Evolutionary conservation across 1,140 invertebrate species (phyloP).

Genomic region (Drosophila hydei): DNA sequence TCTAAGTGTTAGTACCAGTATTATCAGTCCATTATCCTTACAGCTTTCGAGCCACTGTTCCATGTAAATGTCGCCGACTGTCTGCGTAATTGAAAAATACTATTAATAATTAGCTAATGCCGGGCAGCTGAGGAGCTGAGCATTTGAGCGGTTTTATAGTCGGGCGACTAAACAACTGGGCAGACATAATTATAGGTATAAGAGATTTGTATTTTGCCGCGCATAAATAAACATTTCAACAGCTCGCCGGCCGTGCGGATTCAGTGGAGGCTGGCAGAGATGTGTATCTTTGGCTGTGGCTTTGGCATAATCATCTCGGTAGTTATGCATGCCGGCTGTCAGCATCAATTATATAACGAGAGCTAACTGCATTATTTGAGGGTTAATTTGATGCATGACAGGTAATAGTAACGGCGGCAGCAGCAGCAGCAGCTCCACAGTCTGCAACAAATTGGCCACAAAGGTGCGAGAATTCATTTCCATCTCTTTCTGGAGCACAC

Average conservation of each 20-base stretch:
- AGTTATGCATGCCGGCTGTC: constrained; percentile 56
- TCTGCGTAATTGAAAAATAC: constrained; percentile 77
- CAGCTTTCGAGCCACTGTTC: constrained; percentile 43
- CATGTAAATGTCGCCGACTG: constrained; percentile 65
- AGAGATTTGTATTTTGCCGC: constrained; percentile 36
- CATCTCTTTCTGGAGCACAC: constrained; percentile 21
- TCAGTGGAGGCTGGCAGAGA: constrained; percentile 1
- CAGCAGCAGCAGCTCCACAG: constrained; percentile 27
- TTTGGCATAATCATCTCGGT: constrained; percentile 40
- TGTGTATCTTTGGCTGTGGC: constrained; percentile 3
- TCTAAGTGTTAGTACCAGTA: background rate
- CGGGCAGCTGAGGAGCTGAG: constrained; percentile 9
- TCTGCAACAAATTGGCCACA: constrained; percentile 66
- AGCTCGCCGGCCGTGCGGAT: constrained; percentile 1
- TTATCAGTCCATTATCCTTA: background rate
- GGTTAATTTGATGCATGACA: constrained; percentile 73
- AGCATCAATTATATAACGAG: constrained; percentile 72
- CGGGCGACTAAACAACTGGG: constrained; percentile 26
- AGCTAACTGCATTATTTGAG: constrained; percentile 74
- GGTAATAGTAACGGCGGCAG: background rate
- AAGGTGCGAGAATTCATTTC: constrained; percentile 69
- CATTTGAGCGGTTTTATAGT: constrained; percentile 5
- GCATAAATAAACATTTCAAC: constrained; percentile 63
- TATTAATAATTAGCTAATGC: constrained; percentile 71
- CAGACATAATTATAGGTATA: constrained; percentile 55